These are phyloP conservation scores for Merops nubicus DNA, from an alignment of 2,113 vertebrate species.

Conservation along the genomic window DNA sequence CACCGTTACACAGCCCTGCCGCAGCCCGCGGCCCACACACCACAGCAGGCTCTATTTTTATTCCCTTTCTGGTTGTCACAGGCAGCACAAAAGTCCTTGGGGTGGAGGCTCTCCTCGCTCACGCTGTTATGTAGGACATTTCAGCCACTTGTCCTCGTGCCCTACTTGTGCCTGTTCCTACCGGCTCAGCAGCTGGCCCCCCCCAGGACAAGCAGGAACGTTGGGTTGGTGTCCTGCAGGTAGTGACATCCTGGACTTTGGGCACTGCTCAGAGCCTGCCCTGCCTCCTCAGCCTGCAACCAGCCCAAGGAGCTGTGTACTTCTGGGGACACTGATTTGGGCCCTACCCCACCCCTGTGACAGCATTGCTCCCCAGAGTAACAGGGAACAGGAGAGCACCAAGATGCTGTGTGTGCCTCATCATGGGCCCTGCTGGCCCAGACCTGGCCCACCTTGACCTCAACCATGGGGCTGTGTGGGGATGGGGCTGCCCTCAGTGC, in stretches of 20 bases:
- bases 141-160: not conserved
- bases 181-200: not conserved
- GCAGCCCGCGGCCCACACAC: not conserved
- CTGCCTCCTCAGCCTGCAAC: not conserved
- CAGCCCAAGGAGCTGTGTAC: not conserved
- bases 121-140: not conserved
- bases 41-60: constrained; percentile 53
- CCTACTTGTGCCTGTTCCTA: not conserved
- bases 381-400: not conserved
- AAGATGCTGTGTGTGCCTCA: rapidly evolving
- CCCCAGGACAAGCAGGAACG: not conserved
- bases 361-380: not conserved
- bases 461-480: not conserved
- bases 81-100: not conserved
- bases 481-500: not conserved
- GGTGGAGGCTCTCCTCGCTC: not conserved
- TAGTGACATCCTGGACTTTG: not conserved
- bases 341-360: rapidly evolving
- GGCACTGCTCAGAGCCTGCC: not conserved
- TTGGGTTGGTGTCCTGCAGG: rapidly evolving
- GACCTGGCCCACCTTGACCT: not conserved
- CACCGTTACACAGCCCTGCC: not conserved
- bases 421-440: not conserved
- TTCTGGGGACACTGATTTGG: not conserved
- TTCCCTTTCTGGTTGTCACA: constrained; percentile 1